A percentile compares a stretch with the other conserved stretches of the same genome.
Evolutionary conservation across 2,888 invertebrate species (phyloP).

Genomic region (Sussaba pulchella): DNA sequence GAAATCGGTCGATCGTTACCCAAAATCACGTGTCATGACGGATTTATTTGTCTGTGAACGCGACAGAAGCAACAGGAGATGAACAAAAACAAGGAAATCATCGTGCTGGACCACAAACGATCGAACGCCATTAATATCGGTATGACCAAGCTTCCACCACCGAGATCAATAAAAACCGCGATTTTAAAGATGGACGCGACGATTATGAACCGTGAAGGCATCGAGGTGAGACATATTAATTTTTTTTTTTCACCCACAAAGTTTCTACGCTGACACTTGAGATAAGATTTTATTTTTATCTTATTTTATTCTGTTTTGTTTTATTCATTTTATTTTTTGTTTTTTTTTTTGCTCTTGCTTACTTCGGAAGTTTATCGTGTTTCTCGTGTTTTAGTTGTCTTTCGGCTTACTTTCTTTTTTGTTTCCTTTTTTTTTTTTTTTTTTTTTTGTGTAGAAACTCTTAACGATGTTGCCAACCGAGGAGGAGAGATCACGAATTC

Average conservation of each 20-base stretch:
- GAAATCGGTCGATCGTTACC: too few species aligned
- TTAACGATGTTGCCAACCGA: slow-evolving; percentile 98
- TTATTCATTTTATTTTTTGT: too few species aligned
- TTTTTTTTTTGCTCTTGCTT: background rate
- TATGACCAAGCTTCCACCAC: slow-evolving; percentile 99
- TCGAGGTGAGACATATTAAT: slow-evolving; percentile 91
- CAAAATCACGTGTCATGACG: slow-evolving; percentile 1
- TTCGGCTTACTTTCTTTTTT: slow-evolving; percentile 65
- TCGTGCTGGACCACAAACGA: slow-evolving; percentile 97
- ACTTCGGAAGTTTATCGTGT: slow-evolving; percentile 27
- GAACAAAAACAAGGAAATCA: slow-evolving; percentile 95
- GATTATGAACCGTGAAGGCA: slow-evolving; percentile 98
- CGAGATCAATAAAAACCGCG: slow-evolving; percentile 99
- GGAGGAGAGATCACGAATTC: slow-evolving; percentile 97
- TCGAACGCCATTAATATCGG: slow-evolving; percentile 99
- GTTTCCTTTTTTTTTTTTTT: slow-evolving; percentile 29
- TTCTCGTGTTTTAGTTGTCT: slow-evolving; percentile 25
- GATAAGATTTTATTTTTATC: background rate
- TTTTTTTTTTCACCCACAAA: too few species aligned
- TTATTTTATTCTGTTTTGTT: too few species aligned
- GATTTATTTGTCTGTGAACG: slow-evolving; percentile 52
- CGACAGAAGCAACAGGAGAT: slow-evolving; percentile 92
- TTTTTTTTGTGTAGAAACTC: slow-evolving; percentile 88
- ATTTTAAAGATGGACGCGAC: slow-evolving; percentile 99
- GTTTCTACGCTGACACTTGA: background rate